phyloP scores from a whole-genome alignment of 2,888 invertebrate genomes.

The Drosophila formosana region DNA sequence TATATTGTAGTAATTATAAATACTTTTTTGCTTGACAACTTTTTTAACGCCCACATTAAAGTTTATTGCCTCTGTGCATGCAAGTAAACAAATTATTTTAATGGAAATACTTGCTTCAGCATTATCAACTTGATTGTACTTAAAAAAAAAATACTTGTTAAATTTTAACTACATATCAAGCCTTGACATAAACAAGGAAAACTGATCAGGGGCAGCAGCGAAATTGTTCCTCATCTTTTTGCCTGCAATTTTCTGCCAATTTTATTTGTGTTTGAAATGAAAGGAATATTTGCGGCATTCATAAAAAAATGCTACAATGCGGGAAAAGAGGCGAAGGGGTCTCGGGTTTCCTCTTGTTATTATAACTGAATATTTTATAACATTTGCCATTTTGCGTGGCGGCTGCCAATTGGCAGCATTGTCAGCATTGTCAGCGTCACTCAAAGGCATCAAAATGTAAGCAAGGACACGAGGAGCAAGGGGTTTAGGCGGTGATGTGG shows the following conservation, averaged over 20 bases:
- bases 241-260: constrained; percentile 36
- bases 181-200: constrained; percentile 3
- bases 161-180: background rate
- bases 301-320: constrained; percentile 16
- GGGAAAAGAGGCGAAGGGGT: background rate
- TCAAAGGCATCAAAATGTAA: constrained; percentile 67
- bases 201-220: background rate
- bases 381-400: constrained; percentile 53
- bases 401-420: constrained; percentile 77
- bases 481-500: no score
- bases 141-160: background rate
- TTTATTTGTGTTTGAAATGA: constrained; percentile 32
- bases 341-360: constrained; percentile 33
- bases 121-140: no score
- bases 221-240: constrained; percentile 8
- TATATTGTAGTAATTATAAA: background rate
- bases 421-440: constrained; percentile 75
- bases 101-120: background rate
- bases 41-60: background rate
- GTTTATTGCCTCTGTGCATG: background rate
- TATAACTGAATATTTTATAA: constrained; percentile 75
- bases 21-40: background rate
- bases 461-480: background rate
- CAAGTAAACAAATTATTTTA: background rate
- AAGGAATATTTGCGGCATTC: constrained; percentile 32